Conservation (phyloP, 2,797 vertebrate species). For the Otolemur crassicaudatus region DNA sequence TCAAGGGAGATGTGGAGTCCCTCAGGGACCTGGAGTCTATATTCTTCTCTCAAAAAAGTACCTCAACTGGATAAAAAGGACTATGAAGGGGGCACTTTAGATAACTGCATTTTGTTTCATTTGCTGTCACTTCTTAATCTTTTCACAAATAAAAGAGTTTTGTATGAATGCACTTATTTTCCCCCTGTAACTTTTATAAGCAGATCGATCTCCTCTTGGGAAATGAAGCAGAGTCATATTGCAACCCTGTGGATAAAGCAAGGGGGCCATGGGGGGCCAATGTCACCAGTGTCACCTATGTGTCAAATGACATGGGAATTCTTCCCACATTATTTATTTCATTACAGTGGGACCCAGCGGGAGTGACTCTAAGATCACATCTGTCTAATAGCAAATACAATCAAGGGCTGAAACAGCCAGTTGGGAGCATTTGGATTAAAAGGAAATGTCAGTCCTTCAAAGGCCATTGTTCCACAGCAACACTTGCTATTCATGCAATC, state of each 20-base stretch:
- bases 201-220: background rate
- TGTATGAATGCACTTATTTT: background rate
- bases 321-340: background rate
- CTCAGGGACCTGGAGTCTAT: constrained; percentile 82
- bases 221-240: background rate
- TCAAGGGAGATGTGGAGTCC: background rate
- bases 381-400: background rate
- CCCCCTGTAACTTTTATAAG: background rate
- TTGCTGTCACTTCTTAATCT: background rate
- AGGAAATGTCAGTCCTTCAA: background rate
- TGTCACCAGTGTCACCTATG: background rate
- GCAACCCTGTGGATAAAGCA: background rate
- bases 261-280: background rate
- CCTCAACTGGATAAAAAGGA: constrained; percentile 84
- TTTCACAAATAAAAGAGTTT: constrained; percentile 60
- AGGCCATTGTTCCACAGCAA: background rate
- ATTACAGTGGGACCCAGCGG: background rate
- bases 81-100: constrained; percentile 10
- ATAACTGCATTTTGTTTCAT: background rate
- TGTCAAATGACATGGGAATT: background rate
- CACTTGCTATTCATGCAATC: background rate
- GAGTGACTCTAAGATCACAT: background rate
- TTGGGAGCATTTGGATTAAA: background rate
- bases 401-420: background rate
- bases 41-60: constrained; percentile 78